Evolutionary conservation across 2,888 invertebrate species (phyloP).

Genomic region (Serrognathus titanus): DNA sequence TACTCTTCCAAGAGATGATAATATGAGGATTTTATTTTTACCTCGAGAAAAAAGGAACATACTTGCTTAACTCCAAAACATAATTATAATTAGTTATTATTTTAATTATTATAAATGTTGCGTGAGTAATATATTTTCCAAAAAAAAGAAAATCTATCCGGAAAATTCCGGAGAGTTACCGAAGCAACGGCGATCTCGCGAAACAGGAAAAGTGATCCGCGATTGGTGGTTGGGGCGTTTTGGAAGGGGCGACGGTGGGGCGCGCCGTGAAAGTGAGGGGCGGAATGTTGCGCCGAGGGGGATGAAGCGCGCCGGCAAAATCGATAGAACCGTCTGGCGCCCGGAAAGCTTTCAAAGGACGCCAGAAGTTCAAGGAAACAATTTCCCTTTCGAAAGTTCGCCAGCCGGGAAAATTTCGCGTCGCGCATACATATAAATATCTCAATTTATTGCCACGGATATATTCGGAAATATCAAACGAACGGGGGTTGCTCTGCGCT

Average conservation of each 20-base stretch:
- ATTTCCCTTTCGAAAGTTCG: conserved; percentile 13
- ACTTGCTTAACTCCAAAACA: too few relatives aligned
- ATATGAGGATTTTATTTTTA: too few relatives aligned
- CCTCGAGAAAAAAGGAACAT: too few relatives aligned
- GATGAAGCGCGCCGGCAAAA: conserved; percentile 25
- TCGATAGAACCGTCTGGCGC: conserved; percentile 32
- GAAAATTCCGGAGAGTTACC: not conserved
- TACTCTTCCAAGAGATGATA: too few relatives aligned
- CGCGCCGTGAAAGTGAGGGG: not conserved
- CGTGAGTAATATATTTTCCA: not conserved
- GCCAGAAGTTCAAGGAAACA: conserved; percentile 19
- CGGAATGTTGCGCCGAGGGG: conserved; percentile 10
- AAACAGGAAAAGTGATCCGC: conserved; percentile 12
- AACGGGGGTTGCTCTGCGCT: too few relatives aligned
- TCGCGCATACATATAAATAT: not conserved
- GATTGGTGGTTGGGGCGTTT: conserved; percentile 7
- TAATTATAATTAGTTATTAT: not conserved
- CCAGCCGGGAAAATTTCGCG: not conserved
- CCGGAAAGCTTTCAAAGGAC: conserved; percentile 24
- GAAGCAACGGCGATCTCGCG: conserved; percentile 6
- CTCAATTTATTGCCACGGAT: too few relatives aligned
- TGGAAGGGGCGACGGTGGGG: conserved; percentile 9
- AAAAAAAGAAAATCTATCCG: too few relatives aligned
- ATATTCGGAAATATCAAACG: too few relatives aligned
- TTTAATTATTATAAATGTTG: not conserved